Base-by-base conservation (phyloP, 1,140 invertebrate genomes). In the Aplysia californica region DNA sequence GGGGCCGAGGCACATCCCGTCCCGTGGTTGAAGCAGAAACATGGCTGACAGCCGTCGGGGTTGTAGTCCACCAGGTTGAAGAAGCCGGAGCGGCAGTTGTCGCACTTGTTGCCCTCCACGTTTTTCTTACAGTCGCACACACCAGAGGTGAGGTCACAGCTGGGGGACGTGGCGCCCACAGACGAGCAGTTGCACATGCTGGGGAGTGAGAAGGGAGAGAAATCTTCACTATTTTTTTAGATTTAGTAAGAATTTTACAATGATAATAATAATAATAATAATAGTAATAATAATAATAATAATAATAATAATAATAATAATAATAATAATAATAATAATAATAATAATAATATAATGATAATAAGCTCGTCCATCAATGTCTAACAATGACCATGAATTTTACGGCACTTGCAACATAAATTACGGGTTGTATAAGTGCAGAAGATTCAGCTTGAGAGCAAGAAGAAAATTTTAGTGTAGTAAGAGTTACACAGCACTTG, bases 181-280 rank as follows among this genome's bases (percentile, higher is more conserved):
- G 96, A 96, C 87, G 98, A 96, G 88, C 97, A 99, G 80, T 97
- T 94, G 88, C 97, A 99, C 44, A 94, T 92, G 84, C 95, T 80
- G 74, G 29, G 61, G 31, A 50, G 10, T 10, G 44, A 50, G 44
- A 15, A 50, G 44, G n/a, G 44, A 50, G 44, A n/a, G 44, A 15
- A n/a, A 50, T 50, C 10, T 15, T 15, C 10, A 50, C n/a, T 10
- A 50, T 50, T 50, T 50, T n/a, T n/a, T n/a, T n/a, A n/a, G n/a
- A n/a, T n/a, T n/a, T 50, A 50, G n/a, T 15, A n/a, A 50, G 23
- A 5, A 59, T 39, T 29, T 55, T 23, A 59, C 59, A 0, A 59
- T 55, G 31, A 35, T 10, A 56, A 23, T 59, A 59, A n/a, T 26
- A 5, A 2, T 35, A n/a, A 23, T 38, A 21, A n/a, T 18, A 61